Evolutionary conservation across 2,113 vertebrate genomes (phyloP).

Genomic region (Saguinus midas): DNA sequence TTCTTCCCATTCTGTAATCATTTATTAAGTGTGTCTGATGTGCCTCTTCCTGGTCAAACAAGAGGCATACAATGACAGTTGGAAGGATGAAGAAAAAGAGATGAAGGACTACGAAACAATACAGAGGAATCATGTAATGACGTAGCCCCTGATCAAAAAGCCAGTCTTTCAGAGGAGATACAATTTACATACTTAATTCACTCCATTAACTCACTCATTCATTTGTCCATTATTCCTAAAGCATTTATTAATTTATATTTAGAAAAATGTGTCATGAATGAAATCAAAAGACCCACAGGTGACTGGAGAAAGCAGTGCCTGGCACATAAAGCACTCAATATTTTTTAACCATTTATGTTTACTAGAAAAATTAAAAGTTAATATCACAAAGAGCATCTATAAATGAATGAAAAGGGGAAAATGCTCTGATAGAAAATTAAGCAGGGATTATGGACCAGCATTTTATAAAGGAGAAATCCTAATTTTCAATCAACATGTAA

Average conservation of each 20-base stretch:
- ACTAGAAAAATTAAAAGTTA: neutral
- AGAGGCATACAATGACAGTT: neutral
- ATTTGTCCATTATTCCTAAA: neutral
- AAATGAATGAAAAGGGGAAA: conserved; percentile 3
- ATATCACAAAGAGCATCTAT: neutral
- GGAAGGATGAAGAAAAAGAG: neutral
- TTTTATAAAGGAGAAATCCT: neutral
- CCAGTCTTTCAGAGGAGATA: neutral
- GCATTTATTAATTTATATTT: conserved; percentile 12
- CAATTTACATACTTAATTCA: neutral
- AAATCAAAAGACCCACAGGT: neutral
- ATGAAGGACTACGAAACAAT: neutral
- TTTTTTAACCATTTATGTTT: neutral
- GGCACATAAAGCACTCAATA: neutral
- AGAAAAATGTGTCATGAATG: neutral
- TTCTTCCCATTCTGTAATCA: neutral
- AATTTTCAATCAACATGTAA: neutral
- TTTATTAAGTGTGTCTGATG: neutral
- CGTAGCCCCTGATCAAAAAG: neutral
- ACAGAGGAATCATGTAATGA: neutral
- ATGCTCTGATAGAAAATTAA: neutral
- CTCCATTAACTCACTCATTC: neutral
- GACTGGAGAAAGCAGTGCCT: neutral
- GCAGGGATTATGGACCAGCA: neutral
- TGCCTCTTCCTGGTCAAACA: neutral